Conservation (phyloP, 2,113 vertebrate species). For the Channa maculata region DNA sequence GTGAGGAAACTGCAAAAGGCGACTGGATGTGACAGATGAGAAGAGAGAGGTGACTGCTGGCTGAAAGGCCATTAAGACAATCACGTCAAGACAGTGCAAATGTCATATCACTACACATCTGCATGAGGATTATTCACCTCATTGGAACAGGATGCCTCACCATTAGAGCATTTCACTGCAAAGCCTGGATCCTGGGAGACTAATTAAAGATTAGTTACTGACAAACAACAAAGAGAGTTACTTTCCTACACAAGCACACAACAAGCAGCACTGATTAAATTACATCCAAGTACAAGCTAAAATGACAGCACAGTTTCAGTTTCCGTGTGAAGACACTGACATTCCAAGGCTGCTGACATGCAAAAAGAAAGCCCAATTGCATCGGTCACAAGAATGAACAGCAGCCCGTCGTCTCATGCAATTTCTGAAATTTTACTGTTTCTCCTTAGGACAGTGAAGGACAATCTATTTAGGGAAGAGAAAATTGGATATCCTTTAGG, state of each 20-base stretch:
- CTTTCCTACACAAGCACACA: neutral
- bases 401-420: neutral
- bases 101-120: conserved; percentile 23
- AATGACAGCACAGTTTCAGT: neutral
- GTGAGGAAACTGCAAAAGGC: conserved; percentile 2
- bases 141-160: conserved; percentile 16
- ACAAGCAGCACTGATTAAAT: conserved; percentile 14
- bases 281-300: neutral
- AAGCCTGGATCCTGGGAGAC: conserved; percentile 9
- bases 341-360: conserved; percentile 4
- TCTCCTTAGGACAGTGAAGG: conserved; percentile 54
- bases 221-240: neutral
- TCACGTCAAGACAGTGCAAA: conserved; percentile 27
- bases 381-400: conserved; percentile 23
- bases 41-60: conserved; percentile 19
- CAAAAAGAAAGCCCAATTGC: neutral
- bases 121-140: conserved; percentile 39
- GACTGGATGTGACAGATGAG: conserved; percentile 29
- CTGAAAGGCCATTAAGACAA: conserved; percentile 52
- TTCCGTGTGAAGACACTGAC: neutral
- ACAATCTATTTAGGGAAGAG: conserved; percentile 57
- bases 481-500: conserved; percentile 63
- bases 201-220: conserved; percentile 26
- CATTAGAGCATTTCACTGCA: neutral
- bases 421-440: conserved; percentile 42